Evolutionary conservation across 2,797 vertebrate species (phyloP), one percentile per base, ranked within the genome.

Genomic region (Sciurus vulgaris): DNA sequence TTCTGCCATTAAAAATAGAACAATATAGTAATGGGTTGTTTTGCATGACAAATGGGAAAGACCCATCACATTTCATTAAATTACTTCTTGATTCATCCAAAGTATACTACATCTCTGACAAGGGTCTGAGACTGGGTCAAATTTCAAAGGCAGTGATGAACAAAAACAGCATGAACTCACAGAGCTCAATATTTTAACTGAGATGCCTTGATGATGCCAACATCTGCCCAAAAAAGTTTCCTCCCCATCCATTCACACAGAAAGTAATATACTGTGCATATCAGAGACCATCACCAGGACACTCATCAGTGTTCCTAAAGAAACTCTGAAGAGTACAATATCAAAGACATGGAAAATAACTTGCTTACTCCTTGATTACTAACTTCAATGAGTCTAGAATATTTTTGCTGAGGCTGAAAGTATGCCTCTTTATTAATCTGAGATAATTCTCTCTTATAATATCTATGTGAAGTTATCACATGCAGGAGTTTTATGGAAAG

Each of bases 1-100:
- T 93, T 82, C 72, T 84, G 28, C 28, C 17, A 38, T 88, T 96
- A 73, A 94, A 95, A 89, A 54, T 28, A 89, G 12, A 67, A 30
- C 24, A n/a, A 4, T 54, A 65, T 38, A 86, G 35, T n/a, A 44
- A 44, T 44, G n/a, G 17, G 5, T 28, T 87, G 30, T 74, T 87
- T 91, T 90, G 17, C 47, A 86, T 35, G 8, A 79, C 7, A 67
- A 88, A n/a, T 33, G 14, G 26, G 2, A 81, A 89, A 59, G 44
- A 54, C 51, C 65, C 24, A 24, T 69, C 18, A 17, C 24, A n/a
- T 63, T 83, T 73, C 28, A 85, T 63, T 83, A 78, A 81, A 81
- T 35, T 63, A 18, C 14, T 91, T 88, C n/a, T 93, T 95, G 38
- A 24, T 44, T 59, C 77, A 47, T 65, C 44, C 11, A 9, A 3